Evolutionary conservation across 2,113 vertebrate genomes (phyloP).

Genomic region (Caranx ignobilis): DNA sequence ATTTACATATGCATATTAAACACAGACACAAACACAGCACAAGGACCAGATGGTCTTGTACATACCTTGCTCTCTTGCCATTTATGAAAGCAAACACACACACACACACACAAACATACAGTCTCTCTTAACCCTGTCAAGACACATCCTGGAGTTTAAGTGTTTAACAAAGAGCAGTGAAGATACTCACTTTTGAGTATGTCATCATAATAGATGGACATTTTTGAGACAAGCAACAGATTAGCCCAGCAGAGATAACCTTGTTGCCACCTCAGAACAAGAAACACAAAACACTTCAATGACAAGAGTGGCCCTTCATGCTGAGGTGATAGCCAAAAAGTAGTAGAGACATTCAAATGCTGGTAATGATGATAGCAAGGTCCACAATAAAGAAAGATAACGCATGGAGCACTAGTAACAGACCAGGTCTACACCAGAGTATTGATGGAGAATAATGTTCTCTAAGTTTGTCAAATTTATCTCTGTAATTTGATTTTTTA

Average conservation of each 20-base stretch:
- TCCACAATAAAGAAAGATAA: neutral
- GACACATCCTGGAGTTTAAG: conserved; percentile 8
- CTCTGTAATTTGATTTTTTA: neutral
- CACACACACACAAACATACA: neutral
- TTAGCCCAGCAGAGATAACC: conserved; percentile 38
- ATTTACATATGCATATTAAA: conserved; percentile 52
- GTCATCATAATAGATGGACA: neutral
- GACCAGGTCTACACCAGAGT: neutral
- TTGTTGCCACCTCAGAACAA: conserved; percentile 17
- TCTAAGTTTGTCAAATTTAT: neutral
- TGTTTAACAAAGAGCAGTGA: conserved; percentile 29
- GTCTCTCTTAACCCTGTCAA: conserved; percentile 8
- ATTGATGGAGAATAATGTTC: neutral
- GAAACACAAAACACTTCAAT: conserved; percentile 16
- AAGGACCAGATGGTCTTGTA: conserved; percentile 42
- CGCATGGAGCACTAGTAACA: neutral
- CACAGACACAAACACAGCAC: neutral
- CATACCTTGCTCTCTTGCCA: conserved; percentile 11
- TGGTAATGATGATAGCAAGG: neutral
- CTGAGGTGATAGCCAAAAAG: conserved; percentile 27
- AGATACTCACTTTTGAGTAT: conserved; percentile 27
- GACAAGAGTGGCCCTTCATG: conserved; percentile 35
- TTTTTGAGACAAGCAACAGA: conserved; percentile 7
- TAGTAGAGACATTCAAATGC: conserved; percentile 27
- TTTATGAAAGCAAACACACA: neutral